These are phyloP conservation scores for Patella caerulea DNA, from an alignment of 2,888 invertebrate species.

Conservation along the genomic window DNA sequence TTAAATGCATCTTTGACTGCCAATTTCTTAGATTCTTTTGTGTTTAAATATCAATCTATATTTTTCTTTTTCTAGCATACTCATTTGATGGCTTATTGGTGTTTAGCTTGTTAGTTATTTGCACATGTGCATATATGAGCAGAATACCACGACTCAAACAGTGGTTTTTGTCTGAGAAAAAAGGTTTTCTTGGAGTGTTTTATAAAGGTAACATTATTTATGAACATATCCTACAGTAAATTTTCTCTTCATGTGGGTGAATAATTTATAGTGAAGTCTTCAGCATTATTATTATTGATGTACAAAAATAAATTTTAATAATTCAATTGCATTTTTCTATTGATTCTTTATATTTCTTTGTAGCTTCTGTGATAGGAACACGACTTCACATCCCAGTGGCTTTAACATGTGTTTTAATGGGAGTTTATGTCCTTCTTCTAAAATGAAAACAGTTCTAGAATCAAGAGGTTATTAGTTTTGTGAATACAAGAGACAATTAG, in stretches of 20 bases:
- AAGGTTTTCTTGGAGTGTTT: slow-evolving; percentile 72
- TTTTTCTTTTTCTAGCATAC: slow-evolving; percentile 61
- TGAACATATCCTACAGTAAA: too few species aligned
- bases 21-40: neutral
- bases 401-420: slow-evolving; percentile 67
- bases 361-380: slow-evolving; percentile 72
- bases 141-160: slow-evolving; percentile 71
- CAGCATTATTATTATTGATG: too few species aligned
- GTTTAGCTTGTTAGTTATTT: slow-evolving; percentile 71
- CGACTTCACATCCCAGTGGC: slow-evolving; percentile 71
- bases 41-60: neutral
- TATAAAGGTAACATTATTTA: slow-evolving; percentile 70
- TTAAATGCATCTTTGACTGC: neutral
- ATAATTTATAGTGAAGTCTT: too few species aligned
- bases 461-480: too few species aligned
- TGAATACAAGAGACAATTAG: too few species aligned
- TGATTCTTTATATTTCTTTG: slow-evolving; percentile 31
- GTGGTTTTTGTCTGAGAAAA: slow-evolving; percentile 72
- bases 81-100: slow-evolving; percentile 73
- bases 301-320: too few species aligned
- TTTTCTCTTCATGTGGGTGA: too few species aligned
- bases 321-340: neutral
- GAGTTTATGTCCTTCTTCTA: slow-evolving; percentile 69
- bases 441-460: slow-evolving; percentile 41
- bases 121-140: slow-evolving; percentile 73